Evolutionary conservation across 2,113 vertebrate genomes (phyloP).

Genomic region (Sinosuthora webbiana): DNA sequence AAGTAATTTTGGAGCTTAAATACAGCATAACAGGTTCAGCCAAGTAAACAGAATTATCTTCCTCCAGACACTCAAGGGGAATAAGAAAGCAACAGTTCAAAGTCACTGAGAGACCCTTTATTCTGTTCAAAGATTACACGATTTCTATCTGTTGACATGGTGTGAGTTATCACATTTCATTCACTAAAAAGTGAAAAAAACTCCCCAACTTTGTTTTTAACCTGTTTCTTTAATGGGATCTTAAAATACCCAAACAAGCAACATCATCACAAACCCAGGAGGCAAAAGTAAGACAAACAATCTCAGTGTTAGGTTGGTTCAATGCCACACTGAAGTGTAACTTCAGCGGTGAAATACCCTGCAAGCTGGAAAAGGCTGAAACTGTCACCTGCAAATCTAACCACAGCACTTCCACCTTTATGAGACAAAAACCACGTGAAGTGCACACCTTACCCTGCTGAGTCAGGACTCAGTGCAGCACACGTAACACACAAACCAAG

Average conservation of each 20-base stretch:
- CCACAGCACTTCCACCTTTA: neutral
- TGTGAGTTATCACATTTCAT: neutral
- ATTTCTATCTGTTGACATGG: neutral
- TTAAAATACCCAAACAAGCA: neutral
- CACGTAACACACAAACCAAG: neutral
- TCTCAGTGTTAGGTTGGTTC: neutral
- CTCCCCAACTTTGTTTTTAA: neutral
- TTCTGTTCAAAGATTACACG: neutral
- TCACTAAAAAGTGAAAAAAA: neutral
- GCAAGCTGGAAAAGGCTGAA: neutral
- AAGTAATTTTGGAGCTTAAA: neutral
- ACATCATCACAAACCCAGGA: neutral
- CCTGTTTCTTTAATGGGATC: neutral
- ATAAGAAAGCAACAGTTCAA: neutral
- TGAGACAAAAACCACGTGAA: neutral
- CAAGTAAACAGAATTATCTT: conserved; percentile 12
- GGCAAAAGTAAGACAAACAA: neutral
- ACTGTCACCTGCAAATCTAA: neutral
- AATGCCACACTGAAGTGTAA: neutral
- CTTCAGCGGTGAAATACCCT: neutral
- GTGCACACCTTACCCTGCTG: neutral
- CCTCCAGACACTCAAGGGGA: conserved; percentile 32
- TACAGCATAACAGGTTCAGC: neutral
- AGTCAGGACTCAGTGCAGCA: neutral
- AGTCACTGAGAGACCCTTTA: conserved; percentile 22